phyloP scores from a whole-genome alignment of 2,888 invertebrate species.

The Boloria euphrosyne region DNA sequence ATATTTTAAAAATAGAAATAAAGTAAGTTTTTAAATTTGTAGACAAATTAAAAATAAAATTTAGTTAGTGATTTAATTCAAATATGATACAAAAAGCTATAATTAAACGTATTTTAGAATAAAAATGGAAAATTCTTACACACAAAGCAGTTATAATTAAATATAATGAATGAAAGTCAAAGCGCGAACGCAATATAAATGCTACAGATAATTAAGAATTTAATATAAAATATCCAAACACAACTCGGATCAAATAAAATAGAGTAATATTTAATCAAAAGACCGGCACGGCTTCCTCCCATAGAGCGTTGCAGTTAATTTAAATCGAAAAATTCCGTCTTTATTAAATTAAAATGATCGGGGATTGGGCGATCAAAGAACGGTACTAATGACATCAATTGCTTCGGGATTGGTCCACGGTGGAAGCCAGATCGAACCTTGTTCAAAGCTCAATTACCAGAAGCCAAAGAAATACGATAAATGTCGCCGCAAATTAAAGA shows the following conservation, averaged over 20 bases:
- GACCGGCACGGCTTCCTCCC: conserved; percentile 39
- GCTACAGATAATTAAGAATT: conserved; percentile 39
- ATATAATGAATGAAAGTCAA: conserved; percentile 23
- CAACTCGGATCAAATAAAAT: conserved; percentile 36
- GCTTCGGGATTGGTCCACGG: conserved; percentile 66
- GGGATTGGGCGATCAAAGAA: conserved; percentile 67
- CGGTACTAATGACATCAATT: conserved; percentile 67
- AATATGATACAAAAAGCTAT: too few species aligned
- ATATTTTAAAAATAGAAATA: too few species aligned
- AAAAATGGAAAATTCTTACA: conserved; percentile 10
- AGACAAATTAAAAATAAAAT: too few species aligned
- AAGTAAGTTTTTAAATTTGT: too few species aligned
- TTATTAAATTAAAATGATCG: conserved; percentile 68
- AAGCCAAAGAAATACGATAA: conserved; percentile 71
- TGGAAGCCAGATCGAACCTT: conserved; percentile 59
- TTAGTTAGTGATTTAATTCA: too few species aligned
- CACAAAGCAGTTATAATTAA: conserved; percentile 14
- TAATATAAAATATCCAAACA: conserved; percentile 39
- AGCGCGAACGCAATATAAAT: conserved; percentile 29
- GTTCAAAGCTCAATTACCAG: conserved; percentile 66
- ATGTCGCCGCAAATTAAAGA: conserved; percentile 77
- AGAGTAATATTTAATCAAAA: conserved; percentile 45
- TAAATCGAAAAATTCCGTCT: conserved; percentile 54
- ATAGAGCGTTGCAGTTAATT: conserved; percentile 45
- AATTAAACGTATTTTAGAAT: too few species aligned